phyloP scores from a whole-genome alignment of 2,888 invertebrate species.

The Ormyrus pomaceus region DNA sequence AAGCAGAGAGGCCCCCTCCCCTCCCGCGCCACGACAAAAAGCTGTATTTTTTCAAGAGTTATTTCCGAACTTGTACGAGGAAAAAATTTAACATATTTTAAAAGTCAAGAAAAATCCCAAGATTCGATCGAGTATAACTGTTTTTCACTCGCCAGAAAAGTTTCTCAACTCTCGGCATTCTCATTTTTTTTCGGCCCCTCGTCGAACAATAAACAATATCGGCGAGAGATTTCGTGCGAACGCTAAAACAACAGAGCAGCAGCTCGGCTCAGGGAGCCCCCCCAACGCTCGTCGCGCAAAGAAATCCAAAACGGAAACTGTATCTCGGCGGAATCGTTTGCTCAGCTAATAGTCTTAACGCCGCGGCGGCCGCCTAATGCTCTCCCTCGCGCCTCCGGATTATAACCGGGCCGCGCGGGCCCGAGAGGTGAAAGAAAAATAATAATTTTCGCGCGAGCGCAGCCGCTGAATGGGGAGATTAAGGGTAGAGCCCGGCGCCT shows the following conservation, averaged over 20 bases:
- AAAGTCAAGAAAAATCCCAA: no score
- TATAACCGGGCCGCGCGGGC: conserved; percentile 26
- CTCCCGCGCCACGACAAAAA: no score
- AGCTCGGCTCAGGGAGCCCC: no score
- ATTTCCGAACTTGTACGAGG: no score
- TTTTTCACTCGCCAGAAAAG: no score
- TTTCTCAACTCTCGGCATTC: no score
- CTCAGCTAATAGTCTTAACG: conserved; percentile 54
- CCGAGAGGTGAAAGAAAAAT: conserved; percentile 48
- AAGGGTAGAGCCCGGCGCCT: conserved; percentile 25
- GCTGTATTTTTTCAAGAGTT: no score
- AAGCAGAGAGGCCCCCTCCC: no score
- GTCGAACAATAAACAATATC: background rate
- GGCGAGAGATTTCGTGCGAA: no score
- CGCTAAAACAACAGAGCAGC: no score
- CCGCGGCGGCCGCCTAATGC: conserved; percentile 25
- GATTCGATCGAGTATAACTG: no score
- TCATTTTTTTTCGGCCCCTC: background rate
- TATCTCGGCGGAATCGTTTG: conserved; percentile 51
- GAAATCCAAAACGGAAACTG: conserved; percentile 23
- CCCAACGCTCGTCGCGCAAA: background rate
- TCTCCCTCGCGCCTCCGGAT: conserved; percentile 42
- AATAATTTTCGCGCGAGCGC: conserved; percentile 46
- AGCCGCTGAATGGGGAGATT: conserved; percentile 34
- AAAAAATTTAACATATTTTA: no score